phyloP scores from a whole-genome alignment of 2,888 invertebrate species.

The Volucella inanis region DNA sequence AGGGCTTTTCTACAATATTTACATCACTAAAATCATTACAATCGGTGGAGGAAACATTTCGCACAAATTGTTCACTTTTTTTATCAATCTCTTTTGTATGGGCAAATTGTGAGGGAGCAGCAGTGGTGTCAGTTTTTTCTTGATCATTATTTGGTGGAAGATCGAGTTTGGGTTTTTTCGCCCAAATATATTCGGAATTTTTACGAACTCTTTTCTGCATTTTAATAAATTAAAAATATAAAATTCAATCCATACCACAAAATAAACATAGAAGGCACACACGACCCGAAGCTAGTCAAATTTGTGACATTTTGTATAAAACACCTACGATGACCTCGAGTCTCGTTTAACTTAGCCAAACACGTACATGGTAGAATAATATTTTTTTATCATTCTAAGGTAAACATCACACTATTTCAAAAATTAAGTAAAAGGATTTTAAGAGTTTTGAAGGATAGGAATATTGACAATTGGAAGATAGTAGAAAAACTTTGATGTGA shows the following conservation, averaged over 20 bases:
- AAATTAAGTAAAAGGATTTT: no score
- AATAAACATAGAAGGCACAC: constrained; percentile 57
- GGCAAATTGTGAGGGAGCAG: constrained; percentile 46
- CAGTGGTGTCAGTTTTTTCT: constrained; percentile 38
- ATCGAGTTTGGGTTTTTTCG: constrained; percentile 64
- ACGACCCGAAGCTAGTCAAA: constrained; percentile 50
- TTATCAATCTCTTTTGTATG: constrained; percentile 55
- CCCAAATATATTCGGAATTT: constrained; percentile 65
- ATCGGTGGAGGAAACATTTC: constrained; percentile 36
- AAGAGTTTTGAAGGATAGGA: no score
- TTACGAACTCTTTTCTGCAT: constrained; percentile 72
- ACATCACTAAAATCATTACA: constrained; percentile 60
- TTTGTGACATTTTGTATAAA: constrained; percentile 43
- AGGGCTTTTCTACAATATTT: constrained; percentile 56
- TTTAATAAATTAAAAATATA: constrained; percentile 42
- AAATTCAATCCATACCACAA: constrained; percentile 54
- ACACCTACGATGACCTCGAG: constrained; percentile 32
- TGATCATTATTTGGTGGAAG: constrained; percentile 40
- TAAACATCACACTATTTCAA: no score
- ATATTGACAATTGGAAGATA: no score
- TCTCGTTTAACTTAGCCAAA: constrained; percentile 14
- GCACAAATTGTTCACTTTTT: constrained; percentile 51
- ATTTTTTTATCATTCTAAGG: no score
- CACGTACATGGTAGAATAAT: not conserved
- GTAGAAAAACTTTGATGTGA: no score